Base-by-base conservation (phyloP, 64 coral and sea anemone species). In the Dendrophyllia cribrosa region DNA sequence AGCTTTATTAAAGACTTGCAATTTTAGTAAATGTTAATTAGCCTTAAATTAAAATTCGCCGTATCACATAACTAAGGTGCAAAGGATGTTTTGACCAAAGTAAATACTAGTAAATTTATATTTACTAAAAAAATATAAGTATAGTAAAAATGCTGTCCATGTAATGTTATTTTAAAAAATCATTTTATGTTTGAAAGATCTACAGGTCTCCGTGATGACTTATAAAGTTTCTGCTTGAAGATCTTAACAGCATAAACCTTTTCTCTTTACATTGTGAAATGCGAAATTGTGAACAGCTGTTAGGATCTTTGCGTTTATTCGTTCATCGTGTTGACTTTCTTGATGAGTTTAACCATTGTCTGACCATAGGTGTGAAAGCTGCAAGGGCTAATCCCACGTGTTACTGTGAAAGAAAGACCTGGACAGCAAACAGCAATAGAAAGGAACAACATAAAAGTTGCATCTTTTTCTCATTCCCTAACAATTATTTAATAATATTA, bases 391-490 rank as follows among this genome's bases (percentile, higher is more conserved):
- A 22, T 76, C 88, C 3, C 17, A 63, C 2, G 51, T 90, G 3
- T 58, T 10, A 59, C 66, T 43, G 14, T 81, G 8, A 90, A 78
- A 25, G 13, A 60, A 45, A 90, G 46, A 90, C 76, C 34, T 58
- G 88, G 88, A 11, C 64, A 90, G 76, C 64, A 90, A 24, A 82
- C 66, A 72, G 66, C 65, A 59, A 47, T 90, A 14, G 88, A 90
- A 5, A 80, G 88, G 21, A 43, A 53, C 2, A 79, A 82, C 63
- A 90, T 90, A 26, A 72, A 90, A 67, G 88, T 90, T 6, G 88
- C 88, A n/a, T 90, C 76, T 16, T 90, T 90, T 51, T 90, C 88
- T 19, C n/a, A n/a, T n/a, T n/a, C n/a, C n/a, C n/a, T n/a, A n/a
- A n/a, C n/a, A n/a, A n/a, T n/a, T n/a, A n/a, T n/a, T n/a, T n/a